Conservation (phyloP, 2,888 invertebrate species). For the Ariolimax columbianus region DNA sequence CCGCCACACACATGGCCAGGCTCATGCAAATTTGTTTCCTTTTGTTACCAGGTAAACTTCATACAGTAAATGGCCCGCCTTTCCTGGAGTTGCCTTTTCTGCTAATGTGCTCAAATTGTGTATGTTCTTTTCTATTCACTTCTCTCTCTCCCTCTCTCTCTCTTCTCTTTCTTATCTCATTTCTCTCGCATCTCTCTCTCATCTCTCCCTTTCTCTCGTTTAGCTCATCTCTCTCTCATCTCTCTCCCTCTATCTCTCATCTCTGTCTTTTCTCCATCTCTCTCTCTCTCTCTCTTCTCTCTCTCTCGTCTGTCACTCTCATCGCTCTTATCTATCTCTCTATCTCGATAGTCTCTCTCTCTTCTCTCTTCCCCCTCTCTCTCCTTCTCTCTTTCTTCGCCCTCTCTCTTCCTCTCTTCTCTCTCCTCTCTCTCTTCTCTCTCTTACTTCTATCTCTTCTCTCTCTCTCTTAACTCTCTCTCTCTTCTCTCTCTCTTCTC, state of each 20-base stretch:
- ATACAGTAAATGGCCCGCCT: neutral
- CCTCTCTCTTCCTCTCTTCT: neutral
- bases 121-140: too few species aligned
- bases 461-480: too few species aligned
- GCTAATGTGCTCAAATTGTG: too few species aligned
- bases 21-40: conserved; percentile 1
- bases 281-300: neutral
- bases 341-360: neutral
- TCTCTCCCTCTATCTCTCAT: too few species aligned
- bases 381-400: neutral
- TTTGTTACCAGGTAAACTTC: neutral
- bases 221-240: neutral
- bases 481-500: neutral
- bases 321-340: neutral
- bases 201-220: neutral
- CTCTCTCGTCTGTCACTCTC: too few species aligned
- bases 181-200: too few species aligned
- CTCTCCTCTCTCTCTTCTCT: neutral
- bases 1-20: conserved; percentile 23
- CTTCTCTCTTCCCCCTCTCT: conserved; percentile 11
- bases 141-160: too few species aligned
- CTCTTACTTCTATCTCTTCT: too few species aligned
- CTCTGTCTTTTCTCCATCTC: neutral
- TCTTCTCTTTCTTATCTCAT: too few species aligned
- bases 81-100: neutral